These are phyloP conservation scores for Numenius arquata DNA, from an alignment of 2,113 vertebrate genomes.

Conservation along the genomic window DNA sequence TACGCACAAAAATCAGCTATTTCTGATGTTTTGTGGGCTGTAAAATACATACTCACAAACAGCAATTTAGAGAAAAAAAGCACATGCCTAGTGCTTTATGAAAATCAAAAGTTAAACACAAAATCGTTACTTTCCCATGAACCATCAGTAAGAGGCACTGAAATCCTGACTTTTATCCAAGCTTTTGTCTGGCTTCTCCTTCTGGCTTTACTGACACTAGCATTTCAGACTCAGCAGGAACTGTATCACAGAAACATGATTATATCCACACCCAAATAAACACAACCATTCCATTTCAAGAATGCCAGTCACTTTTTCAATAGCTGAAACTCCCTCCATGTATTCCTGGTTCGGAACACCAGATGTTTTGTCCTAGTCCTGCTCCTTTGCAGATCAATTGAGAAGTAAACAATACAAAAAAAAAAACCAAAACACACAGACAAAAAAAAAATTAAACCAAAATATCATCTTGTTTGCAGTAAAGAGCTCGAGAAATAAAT, in stretches of 20 bases:
- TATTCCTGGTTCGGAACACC: background rate
- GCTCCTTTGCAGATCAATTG: background rate
- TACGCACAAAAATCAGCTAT: background rate
- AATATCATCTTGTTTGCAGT: background rate
- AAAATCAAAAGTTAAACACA: background rate
- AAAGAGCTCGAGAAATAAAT: background rate
- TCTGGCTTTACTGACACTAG: constrained; percentile 37
- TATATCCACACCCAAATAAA: constrained; percentile 43
- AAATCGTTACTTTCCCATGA: background rate
- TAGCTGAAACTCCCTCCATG: background rate
- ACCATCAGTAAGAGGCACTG: background rate
- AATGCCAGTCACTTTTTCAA: background rate
- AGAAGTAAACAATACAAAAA: background rate
- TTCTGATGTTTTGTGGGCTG: background rate
- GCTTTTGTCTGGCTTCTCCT: constrained; percentile 48
- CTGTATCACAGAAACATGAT: background rate
- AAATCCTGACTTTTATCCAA: constrained; percentile 47
- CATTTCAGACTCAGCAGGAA: constrained; percentile 55
- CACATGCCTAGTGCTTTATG: background rate
- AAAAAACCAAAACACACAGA: background rate
- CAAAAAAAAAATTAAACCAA: background rate
- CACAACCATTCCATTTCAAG: background rate
- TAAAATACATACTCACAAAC: background rate
- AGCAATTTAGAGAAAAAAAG: background rate
- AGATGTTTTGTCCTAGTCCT: background rate